Evolutionary conservation across 2,113 vertebrate genomes (phyloP), one percentile per base, ranked within the genome.

Genomic region (Oophaga pumilio): DNA sequence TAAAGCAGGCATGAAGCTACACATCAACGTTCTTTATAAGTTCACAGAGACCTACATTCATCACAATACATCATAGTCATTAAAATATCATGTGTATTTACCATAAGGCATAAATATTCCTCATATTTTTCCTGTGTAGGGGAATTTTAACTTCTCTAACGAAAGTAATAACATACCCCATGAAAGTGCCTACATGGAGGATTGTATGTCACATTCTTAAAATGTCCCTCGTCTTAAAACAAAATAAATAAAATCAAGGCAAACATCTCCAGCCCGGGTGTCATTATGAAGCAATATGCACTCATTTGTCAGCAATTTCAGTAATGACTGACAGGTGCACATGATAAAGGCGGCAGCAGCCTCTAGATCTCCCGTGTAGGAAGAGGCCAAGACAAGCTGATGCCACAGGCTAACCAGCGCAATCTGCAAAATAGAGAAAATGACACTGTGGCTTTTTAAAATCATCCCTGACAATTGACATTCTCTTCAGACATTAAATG

Each of bases 381-480:
- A 26, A 84, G 84, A 86, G 66, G 64, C 59, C 52, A 88, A 89
- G 88, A 85, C n/a, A 62, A 73, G 26, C 82, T 1, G 22, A 62
- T 57, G 68, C 43, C 73, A 89, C 15, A 15, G 10, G 64, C 26
- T 83, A 83, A 89, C 18, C 22, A 76, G 82, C 56, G 73, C 22
- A 68, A 89, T 84, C 80, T 88, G 86, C 87, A 87, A 26, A 91
- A 84, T 71, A 13, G 62, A 85, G 66, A 68, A 89, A 90, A 90
- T 69, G 33, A 85, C 87, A 85, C 26, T 80, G 9, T 60, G 71
- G 43, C 24, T 59, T 28, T 76, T 89, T 49, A 76, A 71, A 85
- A 88, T 56, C 71, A n/a, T 74, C 82, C 26, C 57, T 68, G 84
- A 88, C 4, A 82, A 60, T 14, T 69, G 76, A 85, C 53, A 33